Evolutionary conservation across 2,113 vertebrate species (phyloP), one percentile per base, ranked within the genome.

Genomic region (Pantherophis guttatus): DNA sequence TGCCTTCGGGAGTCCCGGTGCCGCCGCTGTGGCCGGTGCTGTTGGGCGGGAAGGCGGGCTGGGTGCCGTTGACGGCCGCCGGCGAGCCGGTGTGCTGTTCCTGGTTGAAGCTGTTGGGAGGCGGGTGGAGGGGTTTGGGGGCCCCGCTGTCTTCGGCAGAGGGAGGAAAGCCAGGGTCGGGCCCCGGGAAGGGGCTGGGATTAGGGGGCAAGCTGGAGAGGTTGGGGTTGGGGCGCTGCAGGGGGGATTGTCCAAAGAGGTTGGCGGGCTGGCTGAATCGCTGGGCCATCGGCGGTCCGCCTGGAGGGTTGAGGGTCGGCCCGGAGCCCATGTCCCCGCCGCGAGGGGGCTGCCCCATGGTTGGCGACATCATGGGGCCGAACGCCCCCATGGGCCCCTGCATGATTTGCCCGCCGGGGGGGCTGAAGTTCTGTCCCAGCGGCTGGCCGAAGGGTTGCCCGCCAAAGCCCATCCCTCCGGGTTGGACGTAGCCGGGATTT

Each of bases 361-460:
- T 97, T 2, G 98, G 98, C 1, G 99, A 99, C 94, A 99, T 98
- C 98, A 99, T 99, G 62, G 99, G 98, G 91, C 98, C 99, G 24
- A 99, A 99, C n/a, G 97, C 96, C 0, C 96, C 97, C 0, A 98
- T 97, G 0, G 98, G 97, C 7, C 99, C 99, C 93, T 99, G 98
- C 98, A 99, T 98, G 59, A 98, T 97, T 92, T 99, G 99, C 39
- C 98, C 98, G 8, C 97, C 94, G 0, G 98, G 97, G 1, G 99
- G 99, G 95, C 99, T 99, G 92, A 99, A 99, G 97, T 98, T 99
- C 70, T 98, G 98, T 33, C 97, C 97, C 11, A 98, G 96, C 15
- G 97, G 95, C 48, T 98, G 98, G 52, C 88, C 97, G 89, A 98
- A 98, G 0, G 98, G 97, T 90, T 98, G 98, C 62, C 95, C 96